A percentile compares a stretch with the other conserved stretches of the same genome.
These are phyloP conservation scores for Myripristis jacobus DNA, from an alignment of 2,797 vertebrate species.

Conservation along the genomic window DNA sequence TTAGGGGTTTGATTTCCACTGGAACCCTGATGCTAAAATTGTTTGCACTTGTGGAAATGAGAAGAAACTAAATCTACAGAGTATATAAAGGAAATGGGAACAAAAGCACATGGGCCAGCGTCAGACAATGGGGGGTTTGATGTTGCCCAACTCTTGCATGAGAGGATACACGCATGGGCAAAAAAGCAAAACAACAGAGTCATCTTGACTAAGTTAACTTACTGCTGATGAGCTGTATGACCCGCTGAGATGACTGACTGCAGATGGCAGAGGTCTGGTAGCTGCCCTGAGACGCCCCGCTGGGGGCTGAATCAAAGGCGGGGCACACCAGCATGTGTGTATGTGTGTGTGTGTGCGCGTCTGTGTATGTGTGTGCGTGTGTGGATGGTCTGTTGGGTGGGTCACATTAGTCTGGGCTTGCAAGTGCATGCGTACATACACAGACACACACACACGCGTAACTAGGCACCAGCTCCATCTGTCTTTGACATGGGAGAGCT, in stretches of 20 bases:
- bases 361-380: conserved; percentile 21
- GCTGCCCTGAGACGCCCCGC: conserved; percentile 71
- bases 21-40: neutral
- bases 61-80: neutral
- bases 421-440: conserved; percentile 40
- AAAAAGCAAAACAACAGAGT: conserved; percentile 9
- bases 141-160: conserved; percentile 6
- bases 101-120: neutral
- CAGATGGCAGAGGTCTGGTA: conserved; percentile 78
- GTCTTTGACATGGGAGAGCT: conserved; percentile 85
- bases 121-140: neutral
- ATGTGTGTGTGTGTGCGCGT: conserved; percentile 23
- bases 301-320: conserved; percentile 72
- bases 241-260: conserved; percentile 67
- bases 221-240: conserved; percentile 67
- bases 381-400: conserved; percentile 55
- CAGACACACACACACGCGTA: conserved; percentile 46
- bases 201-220: conserved; percentile 32
- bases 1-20: neutral
- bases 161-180: conserved; percentile 2
- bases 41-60: neutral
- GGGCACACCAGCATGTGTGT: conserved; percentile 39
- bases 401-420: conserved; percentile 70
- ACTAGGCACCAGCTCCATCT: conserved; percentile 75
- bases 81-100: neutral